phyloP scores from a whole-genome alignment of 2,113 vertebrate species.

The Anguilla rostrata region DNA sequence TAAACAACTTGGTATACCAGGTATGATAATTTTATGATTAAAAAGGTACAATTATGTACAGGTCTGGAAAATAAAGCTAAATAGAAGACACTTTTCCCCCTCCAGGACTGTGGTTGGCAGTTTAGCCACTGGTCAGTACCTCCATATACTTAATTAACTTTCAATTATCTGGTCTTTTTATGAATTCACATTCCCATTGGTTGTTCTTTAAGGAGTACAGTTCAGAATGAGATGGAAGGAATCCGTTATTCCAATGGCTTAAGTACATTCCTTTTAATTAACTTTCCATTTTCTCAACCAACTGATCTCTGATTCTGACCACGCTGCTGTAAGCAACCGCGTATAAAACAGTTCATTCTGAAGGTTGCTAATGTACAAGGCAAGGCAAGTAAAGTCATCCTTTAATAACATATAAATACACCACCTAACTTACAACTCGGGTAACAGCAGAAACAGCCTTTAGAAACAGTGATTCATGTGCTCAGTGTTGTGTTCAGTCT shows the following conservation, averaged over 20 bases:
- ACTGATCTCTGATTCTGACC: background rate
- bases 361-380: background rate
- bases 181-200: background rate
- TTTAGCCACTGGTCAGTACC: background rate
- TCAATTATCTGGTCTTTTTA: background rate
- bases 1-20: background rate
- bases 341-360: background rate
- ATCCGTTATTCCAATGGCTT: background rate
- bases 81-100: background rate
- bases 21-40: background rate
- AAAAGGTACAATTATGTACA: background rate
- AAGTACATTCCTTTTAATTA: background rate
- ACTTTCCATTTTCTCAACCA: background rate
- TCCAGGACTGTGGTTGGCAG: background rate
- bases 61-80: background rate
- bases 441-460: background rate
- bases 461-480: background rate
- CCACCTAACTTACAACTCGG: background rate
- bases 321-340: background rate
- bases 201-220: background rate
- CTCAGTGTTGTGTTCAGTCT: conserved; percentile 52
- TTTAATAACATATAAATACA: background rate
- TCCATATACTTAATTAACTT: background rate
- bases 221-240: background rate
- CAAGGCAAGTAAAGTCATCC: background rate